phyloP scores from a whole-genome alignment of 2,113 vertebrate species.

The Protomyctophum bolini region DNA sequence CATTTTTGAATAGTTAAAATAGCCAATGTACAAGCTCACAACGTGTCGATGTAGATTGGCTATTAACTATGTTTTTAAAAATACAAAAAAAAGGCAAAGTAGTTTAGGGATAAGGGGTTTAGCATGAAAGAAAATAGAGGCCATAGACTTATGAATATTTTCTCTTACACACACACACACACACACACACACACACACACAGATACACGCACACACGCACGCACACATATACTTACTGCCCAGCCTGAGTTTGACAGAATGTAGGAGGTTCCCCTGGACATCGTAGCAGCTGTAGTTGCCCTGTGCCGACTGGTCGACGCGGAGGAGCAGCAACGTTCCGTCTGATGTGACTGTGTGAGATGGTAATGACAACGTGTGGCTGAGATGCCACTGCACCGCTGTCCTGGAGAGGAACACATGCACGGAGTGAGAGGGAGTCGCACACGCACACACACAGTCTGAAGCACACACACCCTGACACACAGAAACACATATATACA shows the following conservation, averaged over 20 bases:
- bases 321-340: constrained; percentile 69
- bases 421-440: constrained; percentile 12
- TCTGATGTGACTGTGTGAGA: constrained; percentile 60
- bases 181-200: background rate
- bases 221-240: constrained; percentile 71
- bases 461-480: background rate
- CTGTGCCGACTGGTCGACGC: constrained; percentile 65
- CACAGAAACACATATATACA: too few species aligned
- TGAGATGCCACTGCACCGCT: constrained; percentile 73
- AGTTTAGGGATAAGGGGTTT: too few species aligned
- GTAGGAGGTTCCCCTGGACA: constrained; percentile 61
- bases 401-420: constrained; percentile 54
- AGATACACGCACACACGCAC: background rate
- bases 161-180: background rate
- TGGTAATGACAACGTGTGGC: constrained; percentile 59
- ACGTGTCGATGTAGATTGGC: constrained; percentile 8
- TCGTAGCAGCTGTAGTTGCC: constrained; percentile 82
- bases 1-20: too few species aligned
- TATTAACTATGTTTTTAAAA: background rate
- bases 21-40: too few species aligned
- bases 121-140: too few species aligned
- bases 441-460: background rate
- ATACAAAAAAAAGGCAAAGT: background rate
- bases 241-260: constrained; percentile 67
- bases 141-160: background rate